Conservation (phyloP, 2,888 invertebrate species). For the Esperia sulphurella region DNA sequence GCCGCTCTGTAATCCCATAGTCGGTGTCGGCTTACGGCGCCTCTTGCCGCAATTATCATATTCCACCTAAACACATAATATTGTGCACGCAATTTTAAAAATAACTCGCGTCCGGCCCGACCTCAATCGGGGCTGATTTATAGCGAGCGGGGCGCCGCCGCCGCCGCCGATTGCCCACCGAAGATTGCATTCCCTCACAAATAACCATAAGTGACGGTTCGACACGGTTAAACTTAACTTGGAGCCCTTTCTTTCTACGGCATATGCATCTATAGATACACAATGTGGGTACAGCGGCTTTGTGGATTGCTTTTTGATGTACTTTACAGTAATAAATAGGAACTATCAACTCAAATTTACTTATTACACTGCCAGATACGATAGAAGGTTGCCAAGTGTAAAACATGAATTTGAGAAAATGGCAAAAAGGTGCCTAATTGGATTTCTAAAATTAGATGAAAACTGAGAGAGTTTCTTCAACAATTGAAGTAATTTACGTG, state of each 20-base stretch:
- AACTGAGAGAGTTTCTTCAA: too few relatives aligned
- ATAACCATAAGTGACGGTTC: conserved; percentile 38
- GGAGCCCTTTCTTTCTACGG: neutral
- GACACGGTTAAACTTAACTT: conserved; percentile 17
- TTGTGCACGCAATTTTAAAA: conserved; percentile 78
- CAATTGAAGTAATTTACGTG: too few relatives aligned
- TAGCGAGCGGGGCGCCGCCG: conserved; percentile 45
- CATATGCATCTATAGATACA: neutral
- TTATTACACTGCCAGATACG: too few relatives aligned
- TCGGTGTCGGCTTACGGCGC: conserved; percentile 75
- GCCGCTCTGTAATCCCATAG: conserved; percentile 70
- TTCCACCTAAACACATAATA: conserved; percentile 79
- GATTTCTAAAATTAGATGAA: too few relatives aligned
- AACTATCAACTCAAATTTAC: too few relatives aligned
- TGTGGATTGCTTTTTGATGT: neutral
- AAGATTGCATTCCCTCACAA: conserved; percentile 48
- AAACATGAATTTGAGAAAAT: too few relatives aligned
- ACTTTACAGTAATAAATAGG: too few relatives aligned
- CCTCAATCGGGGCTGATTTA: conserved; percentile 72
- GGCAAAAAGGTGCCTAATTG: too few relatives aligned
- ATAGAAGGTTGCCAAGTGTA: too few relatives aligned
- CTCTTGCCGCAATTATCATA: conserved; percentile 74
- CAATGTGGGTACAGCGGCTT: neutral
- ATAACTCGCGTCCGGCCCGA: conserved; percentile 71
- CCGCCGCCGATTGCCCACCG: conserved; percentile 33